Percentiles rank a stretch among this genome's conserved stretches.
phyloP scores from a whole-genome alignment of 2,888 invertebrate species.

The Protula sp. region DNA sequence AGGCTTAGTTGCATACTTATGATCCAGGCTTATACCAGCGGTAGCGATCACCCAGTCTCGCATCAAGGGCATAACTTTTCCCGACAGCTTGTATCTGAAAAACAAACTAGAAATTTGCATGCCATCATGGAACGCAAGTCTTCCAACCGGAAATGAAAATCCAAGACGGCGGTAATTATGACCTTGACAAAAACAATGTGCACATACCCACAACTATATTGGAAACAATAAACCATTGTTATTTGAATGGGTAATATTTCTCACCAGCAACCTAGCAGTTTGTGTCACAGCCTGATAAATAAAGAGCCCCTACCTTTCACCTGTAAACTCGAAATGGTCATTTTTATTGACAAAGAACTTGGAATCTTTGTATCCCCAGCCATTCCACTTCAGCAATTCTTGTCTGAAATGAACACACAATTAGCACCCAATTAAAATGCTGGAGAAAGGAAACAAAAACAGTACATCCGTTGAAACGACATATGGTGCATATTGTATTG shows the following conservation, averaged over 20 bases:
- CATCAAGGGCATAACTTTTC: constrained; percentile 67
- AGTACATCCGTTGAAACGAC: too few relatives aligned
- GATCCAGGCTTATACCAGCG: constrained; percentile 63
- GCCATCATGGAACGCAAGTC: not conserved
- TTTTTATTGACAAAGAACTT: constrained; percentile 67
- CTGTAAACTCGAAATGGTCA: constrained; percentile 72
- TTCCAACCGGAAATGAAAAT: too few relatives aligned
- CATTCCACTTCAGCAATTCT: constrained; percentile 93
- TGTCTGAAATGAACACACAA: too few relatives aligned
- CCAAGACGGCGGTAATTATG: too few relatives aligned
- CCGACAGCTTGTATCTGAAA: constrained; percentile 51
- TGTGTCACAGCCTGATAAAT: not conserved
- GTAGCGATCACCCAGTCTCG: constrained; percentile 72
- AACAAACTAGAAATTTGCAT: not conserved
- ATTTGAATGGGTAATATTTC: too few relatives aligned
- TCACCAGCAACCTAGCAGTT: not conserved
- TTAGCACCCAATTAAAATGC: too few relatives aligned
- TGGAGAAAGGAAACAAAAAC: too few relatives aligned
- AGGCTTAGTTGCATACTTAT: too few relatives aligned
- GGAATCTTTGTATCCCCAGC: constrained; percentile 99
- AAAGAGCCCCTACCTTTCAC: constrained; percentile 82
- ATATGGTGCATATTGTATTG: too few relatives aligned
- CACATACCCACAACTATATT: too few relatives aligned
- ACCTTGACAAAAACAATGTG: too few relatives aligned
- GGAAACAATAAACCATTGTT: too few relatives aligned